Base-by-base conservation (phyloP, 2,113 vertebrate species). In the Hepsetus odoe region DNA sequence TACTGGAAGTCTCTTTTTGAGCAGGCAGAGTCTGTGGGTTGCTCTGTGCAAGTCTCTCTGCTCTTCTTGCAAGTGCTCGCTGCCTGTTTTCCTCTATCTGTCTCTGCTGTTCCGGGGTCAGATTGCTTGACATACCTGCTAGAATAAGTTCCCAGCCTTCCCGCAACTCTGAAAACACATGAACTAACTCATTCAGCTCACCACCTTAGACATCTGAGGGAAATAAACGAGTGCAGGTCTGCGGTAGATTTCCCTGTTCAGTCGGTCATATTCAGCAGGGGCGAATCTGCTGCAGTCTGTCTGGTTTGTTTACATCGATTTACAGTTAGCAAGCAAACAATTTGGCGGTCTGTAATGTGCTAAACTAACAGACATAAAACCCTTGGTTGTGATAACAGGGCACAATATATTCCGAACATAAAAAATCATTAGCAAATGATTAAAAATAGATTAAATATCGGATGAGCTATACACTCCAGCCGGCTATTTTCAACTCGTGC, bases 71-170 rank as follows among this genome's bases (percentile, higher is more conserved):
- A 82, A 99, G 86, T 79, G 98, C 98, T 40, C 86, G 94, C 70
- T 82, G 93, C 30, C 96, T 89, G 86, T 99, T 99, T 82, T 95
- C 95, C 79, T 98, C 96, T 3, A 99, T 99, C 86, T 89, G 93
- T 67, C 89, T 90, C 90, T 92, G 93, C 65, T 99, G 97, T 72
- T 98, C 96, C 42, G 94, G 92, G 2, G 95, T 98, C 74, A 99
- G 90, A 65, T 88, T 89, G 67, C 86, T 85, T 4, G 95, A 95
- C 97, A 98, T 99, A 32, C 61, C 81, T 76, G 49, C 72, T 53
- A 13, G 14, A 42, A 67, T n/a, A 22, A 1, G 32, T 16, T 10
- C 4, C 35, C 33, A 12, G 22, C 20, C 10, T 30, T 40, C 9
- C 28, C 44, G 2, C 2, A 20, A 0, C 46, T 49, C 16, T 20